Evolutionary conservation across 2,888 invertebrate species (phyloP), one percentile per base, ranked within the genome.

Genomic region (Penaeus monodon): DNA sequence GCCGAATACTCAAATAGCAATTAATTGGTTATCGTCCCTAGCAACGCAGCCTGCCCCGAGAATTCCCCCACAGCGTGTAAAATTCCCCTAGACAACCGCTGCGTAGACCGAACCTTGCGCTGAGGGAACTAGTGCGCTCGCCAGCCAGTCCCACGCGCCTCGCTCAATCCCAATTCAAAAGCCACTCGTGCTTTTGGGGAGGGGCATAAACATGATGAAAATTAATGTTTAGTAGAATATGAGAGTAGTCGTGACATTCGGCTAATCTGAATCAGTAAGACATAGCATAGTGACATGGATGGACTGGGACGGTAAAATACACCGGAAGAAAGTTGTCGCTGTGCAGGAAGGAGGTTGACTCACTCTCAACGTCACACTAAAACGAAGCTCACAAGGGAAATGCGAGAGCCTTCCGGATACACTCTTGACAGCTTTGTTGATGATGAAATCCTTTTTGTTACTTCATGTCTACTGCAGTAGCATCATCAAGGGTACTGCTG

Each of bases 251-350:
- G 17, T 57, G 3, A 17, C 17, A 57, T 17, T 44, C 57, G 17
- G 14, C 57, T 14, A 57, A 20, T 17, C 14, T 57, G 14, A 57
- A 2, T 57, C 57, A 57, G 17, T 17, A 57, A 57, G 57, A 57
- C 1, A 57, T n/a, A 57, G 27, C n/a, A 57, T 76, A 49, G 44
- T n/a, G 33, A 38, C 66, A 66, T 27, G 38, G 12, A 17, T 70
- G 70, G 49, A 81, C 57, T 44, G 49, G 68, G 68, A 70, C 44
- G 70, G 33, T n/a, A 29, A 82, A 70, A 73, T 82, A 49, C 81
- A 82, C 81, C 73, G 81, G 81, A 82, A 82, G 81, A 82, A 82
- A 73, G 81, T 63, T 73, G 22, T 82, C 66, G 81, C 29, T 44
- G 29, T 82, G 81, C 73, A 82, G 81, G 81, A 82, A 82, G 73